Conservation (phyloP, 2,888 invertebrate species). For the Strigamia crassipes region DNA sequence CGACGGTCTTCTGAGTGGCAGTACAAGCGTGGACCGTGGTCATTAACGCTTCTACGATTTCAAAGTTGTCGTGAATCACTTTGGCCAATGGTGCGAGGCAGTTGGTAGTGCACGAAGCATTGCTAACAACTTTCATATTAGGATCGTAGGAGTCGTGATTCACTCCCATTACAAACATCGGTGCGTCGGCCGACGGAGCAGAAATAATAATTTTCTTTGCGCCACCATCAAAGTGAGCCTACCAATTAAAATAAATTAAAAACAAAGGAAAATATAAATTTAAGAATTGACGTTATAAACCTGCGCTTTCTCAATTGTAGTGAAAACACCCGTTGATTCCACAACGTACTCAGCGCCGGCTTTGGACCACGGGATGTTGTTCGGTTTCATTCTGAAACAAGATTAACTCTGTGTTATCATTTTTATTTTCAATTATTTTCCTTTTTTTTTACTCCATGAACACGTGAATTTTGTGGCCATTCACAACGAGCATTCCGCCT, state of each 20-base stretch:
- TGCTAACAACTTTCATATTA: slow-evolving; percentile 65
- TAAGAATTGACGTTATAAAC: slow-evolving; percentile 55
- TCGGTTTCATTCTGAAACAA: slow-evolving; percentile 63
- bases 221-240: slow-evolving; percentile 84
- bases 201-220: slow-evolving; percentile 97
- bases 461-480: slow-evolving; percentile 83
- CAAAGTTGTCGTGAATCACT: slow-evolving; percentile 74
- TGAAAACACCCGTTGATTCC: slow-evolving; percentile 98
- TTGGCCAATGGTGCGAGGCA: slow-evolving; percentile 81
- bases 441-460: slow-evolving; percentile 82
- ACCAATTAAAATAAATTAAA: slow-evolving; percentile 48
- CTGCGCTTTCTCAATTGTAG: slow-evolving; percentile 87
- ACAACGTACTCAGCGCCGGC: slow-evolving; percentile 90
- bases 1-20: slow-evolving; percentile 76
- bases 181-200: slow-evolving; percentile 98
- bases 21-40: slow-evolving; percentile 81
- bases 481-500: slow-evolving; percentile 78
- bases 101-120: slow-evolving; percentile 83
- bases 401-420: too few species aligned
- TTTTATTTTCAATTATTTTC: too few species aligned
- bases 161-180: slow-evolving; percentile 98
- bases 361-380: slow-evolving; percentile 84
- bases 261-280: too few species aligned
- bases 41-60: slow-evolving; percentile 73
- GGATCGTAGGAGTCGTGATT: slow-evolving; percentile 75